Percentiles rank a stretch among this genome's conserved stretches.
Conservation (phyloP, 2,888 invertebrate genomes). For the Leptothorax acervorum region DNA sequence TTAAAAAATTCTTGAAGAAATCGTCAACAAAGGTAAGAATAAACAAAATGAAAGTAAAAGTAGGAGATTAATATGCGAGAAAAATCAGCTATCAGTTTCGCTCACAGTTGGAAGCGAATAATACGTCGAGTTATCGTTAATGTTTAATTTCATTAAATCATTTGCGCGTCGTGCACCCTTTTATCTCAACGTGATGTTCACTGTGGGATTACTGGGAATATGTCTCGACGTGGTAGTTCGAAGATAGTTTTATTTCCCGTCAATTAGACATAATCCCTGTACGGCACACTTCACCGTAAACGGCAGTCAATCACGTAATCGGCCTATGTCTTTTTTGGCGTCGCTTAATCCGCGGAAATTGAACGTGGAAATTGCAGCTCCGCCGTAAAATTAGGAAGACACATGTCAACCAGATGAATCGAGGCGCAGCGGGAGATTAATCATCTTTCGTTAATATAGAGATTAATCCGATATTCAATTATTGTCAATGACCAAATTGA, state of each 20-base stretch:
- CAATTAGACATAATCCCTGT: constrained; percentile 36
- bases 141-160: constrained; percentile 2
- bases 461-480: neutral
- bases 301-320: constrained; percentile 43
- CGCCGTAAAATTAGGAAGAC: constrained; percentile 39
- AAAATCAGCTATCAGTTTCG: neutral
- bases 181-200: neutral
- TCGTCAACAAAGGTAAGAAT: neutral
- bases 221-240: neutral
- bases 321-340: constrained; percentile 36
- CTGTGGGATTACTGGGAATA: neutral
- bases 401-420: constrained; percentile 16
- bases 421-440: constrained; percentile 15
- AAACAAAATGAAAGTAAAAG: neutral
- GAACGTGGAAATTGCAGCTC: constrained; percentile 47
- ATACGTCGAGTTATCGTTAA: neutral
- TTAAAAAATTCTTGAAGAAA: constrained; percentile 9
- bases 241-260: constrained; percentile 5
- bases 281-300: neutral
- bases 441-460: constrained; percentile 9
- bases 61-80: neutral
- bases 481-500: neutral
- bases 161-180: neutral
- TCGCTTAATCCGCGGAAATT: constrained; percentile 48
- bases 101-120: neutral